Evolutionary conservation across 92 coral and sea anemone genomes (phyloP).

Genomic region (Palythoa grandis): DNA sequence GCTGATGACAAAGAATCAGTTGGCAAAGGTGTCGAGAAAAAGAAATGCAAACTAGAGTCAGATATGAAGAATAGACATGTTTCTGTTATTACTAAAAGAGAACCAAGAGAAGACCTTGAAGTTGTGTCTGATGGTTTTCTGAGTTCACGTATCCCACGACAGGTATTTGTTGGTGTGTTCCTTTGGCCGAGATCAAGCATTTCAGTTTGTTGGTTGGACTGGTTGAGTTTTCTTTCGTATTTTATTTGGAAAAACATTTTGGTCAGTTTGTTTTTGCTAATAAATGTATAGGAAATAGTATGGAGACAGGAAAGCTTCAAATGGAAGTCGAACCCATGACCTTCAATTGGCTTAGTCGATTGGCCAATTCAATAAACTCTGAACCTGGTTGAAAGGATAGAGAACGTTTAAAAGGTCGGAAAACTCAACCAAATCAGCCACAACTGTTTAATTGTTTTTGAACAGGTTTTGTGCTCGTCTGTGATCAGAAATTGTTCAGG

Average conservation of each 20-base stretch:
- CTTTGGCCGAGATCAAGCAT: not conserved
- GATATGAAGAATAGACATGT: not conserved
- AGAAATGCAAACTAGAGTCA: not conserved
- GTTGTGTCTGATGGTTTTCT: conserved; percentile 26
- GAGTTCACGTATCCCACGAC: conserved; percentile 28
- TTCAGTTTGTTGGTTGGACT: not conserved
- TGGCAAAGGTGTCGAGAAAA: not conserved
- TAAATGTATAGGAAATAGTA: too few species aligned
- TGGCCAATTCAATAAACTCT: not conserved
- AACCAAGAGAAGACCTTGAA: not conserved
- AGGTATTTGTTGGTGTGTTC: not conserved
- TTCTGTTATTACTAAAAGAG: not conserved
- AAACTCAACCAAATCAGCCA: not conserved
- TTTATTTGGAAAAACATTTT: not conserved
- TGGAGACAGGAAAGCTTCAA: too few species aligned
- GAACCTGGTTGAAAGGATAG: too few species aligned
- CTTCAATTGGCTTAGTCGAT: too few species aligned
- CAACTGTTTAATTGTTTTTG: not conserved
- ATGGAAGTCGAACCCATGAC: too few species aligned
- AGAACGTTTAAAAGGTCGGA: too few species aligned
- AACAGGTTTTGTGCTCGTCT: not conserved
- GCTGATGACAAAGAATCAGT: not conserved
- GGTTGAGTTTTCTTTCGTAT: too few species aligned
- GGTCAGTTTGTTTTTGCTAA: too few species aligned
- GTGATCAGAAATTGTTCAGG: too few species aligned